Evolutionary conservation across 2,888 invertebrate genomes (phyloP).

Genomic region (Trypoxylon attenuatum): DNA sequence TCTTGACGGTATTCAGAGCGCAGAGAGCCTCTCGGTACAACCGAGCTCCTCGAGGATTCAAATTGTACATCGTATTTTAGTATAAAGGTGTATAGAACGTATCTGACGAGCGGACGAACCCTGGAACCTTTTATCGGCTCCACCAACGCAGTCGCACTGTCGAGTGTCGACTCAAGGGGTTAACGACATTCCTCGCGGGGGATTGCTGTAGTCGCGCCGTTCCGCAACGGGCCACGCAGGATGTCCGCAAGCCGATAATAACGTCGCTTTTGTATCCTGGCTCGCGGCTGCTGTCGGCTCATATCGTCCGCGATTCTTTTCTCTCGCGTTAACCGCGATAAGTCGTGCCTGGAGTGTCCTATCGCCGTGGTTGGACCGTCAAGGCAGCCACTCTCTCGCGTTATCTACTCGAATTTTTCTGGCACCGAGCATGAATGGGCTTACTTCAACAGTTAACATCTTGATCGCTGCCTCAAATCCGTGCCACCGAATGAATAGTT

Average conservation of each 20-base stretch:
- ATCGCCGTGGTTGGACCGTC: too few species aligned
- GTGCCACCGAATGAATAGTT: too few species aligned
- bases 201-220: too few species aligned
- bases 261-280: conserved; percentile 56
- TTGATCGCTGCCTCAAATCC: too few species aligned
- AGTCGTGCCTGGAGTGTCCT: not conserved
- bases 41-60: too few species aligned
- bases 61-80: too few species aligned
- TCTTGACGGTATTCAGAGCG: too few species aligned
- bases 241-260: conserved; percentile 62
- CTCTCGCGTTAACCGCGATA: conserved; percentile 38
- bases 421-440: not conserved
- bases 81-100: too few species aligned
- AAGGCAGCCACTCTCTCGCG: not conserved
- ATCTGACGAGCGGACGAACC: conserved; percentile 21
- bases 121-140: conserved; percentile 36
- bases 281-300: conserved; percentile 37
- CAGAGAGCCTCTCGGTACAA: too few species aligned
- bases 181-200: conserved; percentile 54
- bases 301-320: conserved; percentile 16
- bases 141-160: conserved; percentile 42
- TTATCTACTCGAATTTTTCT: not conserved
- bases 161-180: conserved; percentile 41
- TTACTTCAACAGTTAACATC: not conserved
- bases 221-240: conserved; percentile 58